These are phyloP conservation scores for Alitta virens DNA, from an alignment of 2,888 invertebrate genomes.

Conservation along the genomic window DNA sequence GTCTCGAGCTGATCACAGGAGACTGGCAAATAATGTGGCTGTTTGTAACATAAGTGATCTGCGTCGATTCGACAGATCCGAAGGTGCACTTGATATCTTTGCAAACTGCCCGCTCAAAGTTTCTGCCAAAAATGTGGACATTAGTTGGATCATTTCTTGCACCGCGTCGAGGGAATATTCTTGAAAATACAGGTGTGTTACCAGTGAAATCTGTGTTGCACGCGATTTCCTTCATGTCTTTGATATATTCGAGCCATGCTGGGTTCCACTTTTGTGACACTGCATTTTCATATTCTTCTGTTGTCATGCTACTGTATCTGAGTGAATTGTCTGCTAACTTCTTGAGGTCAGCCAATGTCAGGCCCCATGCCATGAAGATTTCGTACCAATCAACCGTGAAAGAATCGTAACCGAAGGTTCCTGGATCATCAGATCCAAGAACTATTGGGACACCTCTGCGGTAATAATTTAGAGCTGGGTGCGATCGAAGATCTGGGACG, in stretches of 20 bases:
- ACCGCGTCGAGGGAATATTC: conserved; percentile 24
- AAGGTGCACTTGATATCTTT: conserved; percentile 23
- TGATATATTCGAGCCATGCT: conserved; percentile 28
- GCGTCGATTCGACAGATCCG: conserved; percentile 2
- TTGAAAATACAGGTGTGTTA: conserved; percentile 3
- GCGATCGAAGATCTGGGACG: conserved; percentile 31
- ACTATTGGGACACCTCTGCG: conserved; percentile 31
- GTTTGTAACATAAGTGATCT: conserved; percentile 17
- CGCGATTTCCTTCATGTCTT: conserved; percentile 16
- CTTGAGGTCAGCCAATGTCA: conserved; percentile 32
- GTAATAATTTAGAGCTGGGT: conserved; percentile 29
- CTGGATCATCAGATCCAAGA: conserved; percentile 34
- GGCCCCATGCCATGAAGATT: conserved; percentile 34
- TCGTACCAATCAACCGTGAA: conserved; percentile 35
- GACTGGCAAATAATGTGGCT: conserved; percentile 23
- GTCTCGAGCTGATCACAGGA: conserved; percentile 5
- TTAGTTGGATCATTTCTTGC: conserved; percentile 16
- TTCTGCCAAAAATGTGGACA: conserved; percentile 29
- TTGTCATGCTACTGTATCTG: conserved; percentile 26
- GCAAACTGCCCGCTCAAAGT: conserved; percentile 29
- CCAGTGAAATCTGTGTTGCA: conserved; percentile 16
- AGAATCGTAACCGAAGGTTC: conserved; percentile 35
- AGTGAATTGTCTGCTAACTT: conserved; percentile 31
- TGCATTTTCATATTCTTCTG: conserved; percentile 22
- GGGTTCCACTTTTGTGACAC: conserved; percentile 27